Evolutionary conservation across 1,140 invertebrate species (phyloP).

Genomic region (Leptoteleia sp.): DNA sequence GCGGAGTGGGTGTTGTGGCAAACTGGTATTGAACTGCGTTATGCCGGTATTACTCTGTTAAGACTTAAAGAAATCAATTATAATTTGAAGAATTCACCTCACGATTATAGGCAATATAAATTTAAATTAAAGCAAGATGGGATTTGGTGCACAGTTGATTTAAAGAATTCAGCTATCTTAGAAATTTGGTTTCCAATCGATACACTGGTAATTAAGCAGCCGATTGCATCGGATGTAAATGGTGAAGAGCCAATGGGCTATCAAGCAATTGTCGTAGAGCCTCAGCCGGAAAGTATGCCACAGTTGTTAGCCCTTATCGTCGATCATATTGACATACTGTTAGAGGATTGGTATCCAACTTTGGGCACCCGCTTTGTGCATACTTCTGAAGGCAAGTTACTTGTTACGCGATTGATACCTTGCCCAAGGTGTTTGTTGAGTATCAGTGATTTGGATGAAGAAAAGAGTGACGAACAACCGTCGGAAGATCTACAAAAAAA

Average conservation of each 20-base stretch:
- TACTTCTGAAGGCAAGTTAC: slow-evolving; percentile 96
- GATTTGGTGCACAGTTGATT: slow-evolving; percentile 91
- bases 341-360: slow-evolving; percentile 99
- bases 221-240: slow-evolving; percentile 80
- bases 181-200: slow-evolving; percentile 93
- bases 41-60: slow-evolving; percentile 90
- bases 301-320: slow-evolving; percentile 95
- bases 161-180: slow-evolving; percentile 90
- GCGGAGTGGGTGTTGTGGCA: slow-evolving; percentile 98
- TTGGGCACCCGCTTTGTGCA: slow-evolving; percentile 98
- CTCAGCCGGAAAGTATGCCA: slow-evolving; percentile 88
- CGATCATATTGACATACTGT: slow-evolving; percentile 96
- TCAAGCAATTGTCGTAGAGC: slow-evolving; percentile 87
- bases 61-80: slow-evolving; percentile 91
- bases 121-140: slow-evolving; percentile 90
- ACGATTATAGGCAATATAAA: slow-evolving; percentile 82
- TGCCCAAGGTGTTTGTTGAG: slow-evolving; percentile 91
- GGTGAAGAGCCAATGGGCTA: slow-evolving; percentile 83
- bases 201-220: slow-evolving; percentile 86
- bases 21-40: slow-evolving; percentile 93
- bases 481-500: slow-evolving; percentile 68
- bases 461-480: slow-evolving; percentile 72
- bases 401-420: slow-evolving; percentile 96
- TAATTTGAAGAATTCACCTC: slow-evolving; percentile 81
- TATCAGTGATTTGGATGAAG: slow-evolving; percentile 73